Evolutionary conservation across 2,888 invertebrate species (phyloP).

Genomic region (Macrosiphum euphorbiae): DNA sequence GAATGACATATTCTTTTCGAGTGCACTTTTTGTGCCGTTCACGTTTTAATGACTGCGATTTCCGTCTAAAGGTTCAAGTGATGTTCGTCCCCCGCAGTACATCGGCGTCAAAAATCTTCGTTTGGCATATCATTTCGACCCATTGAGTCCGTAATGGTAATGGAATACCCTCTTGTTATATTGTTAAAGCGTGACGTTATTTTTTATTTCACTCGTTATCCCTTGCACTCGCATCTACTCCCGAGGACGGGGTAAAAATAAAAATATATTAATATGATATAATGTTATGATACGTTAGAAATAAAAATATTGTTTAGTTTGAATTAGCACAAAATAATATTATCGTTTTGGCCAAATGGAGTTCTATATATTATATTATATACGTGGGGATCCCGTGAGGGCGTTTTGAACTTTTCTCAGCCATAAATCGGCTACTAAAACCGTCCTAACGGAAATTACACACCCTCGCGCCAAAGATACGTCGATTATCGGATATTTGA

Average conservation of each 20-base stretch:
- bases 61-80: slow-evolving; percentile 52
- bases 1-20: slow-evolving; percentile 51
- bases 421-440: slow-evolving; percentile 62
- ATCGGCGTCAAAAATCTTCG: slow-evolving; percentile 61
- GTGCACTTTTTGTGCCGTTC: slow-evolving; percentile 21
- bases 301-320: slow-evolving; percentile 2
- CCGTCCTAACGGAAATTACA: slow-evolving; percentile 61
- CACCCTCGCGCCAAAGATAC: slow-evolving; percentile 34
- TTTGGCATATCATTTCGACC: slow-evolving; percentile 51
- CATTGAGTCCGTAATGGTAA: slow-evolving; percentile 58
- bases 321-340: not conserved
- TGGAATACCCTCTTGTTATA: slow-evolving; percentile 42
- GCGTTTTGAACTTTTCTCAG: slow-evolving; percentile 56
- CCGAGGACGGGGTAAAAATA: not conserved
- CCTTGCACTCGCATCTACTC: not conserved
- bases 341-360: not conserved
- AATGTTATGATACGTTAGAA: not conserved
- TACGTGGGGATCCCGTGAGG: not conserved
- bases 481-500: slow-evolving; percentile 51
- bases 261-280: not conserved
- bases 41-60: slow-evolving; percentile 54
- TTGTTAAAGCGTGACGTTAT: slow-evolving; percentile 11
- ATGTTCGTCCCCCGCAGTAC: slow-evolving; percentile 20
- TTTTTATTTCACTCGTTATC: slow-evolving; percentile 41
- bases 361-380: not conserved